Conservation (phyloP, 1,140 invertebrate species). For the Pinna nobilis region DNA sequence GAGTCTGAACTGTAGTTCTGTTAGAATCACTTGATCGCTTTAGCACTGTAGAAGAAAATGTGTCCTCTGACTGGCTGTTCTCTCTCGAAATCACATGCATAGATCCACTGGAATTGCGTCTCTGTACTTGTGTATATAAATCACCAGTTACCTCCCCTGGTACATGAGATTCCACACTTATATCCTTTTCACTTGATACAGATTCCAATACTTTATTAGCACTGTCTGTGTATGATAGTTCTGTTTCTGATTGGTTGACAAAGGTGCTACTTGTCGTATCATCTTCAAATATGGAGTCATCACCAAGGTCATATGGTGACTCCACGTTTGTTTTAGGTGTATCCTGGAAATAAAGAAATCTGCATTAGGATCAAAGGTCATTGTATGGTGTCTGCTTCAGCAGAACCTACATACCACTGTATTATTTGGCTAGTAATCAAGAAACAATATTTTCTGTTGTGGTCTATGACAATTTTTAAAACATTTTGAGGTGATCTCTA, state of each 20-base stretch:
- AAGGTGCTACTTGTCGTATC: not conserved
- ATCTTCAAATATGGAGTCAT: not conserved
- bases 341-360: too few relatives aligned
- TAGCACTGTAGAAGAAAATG: constrained; percentile 12
- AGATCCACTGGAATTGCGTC: constrained; percentile 21
- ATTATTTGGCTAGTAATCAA: too few relatives aligned
- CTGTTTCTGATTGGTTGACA: too few relatives aligned
- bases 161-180: constrained; percentile 9
- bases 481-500: too few relatives aligned
- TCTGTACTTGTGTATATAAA: constrained; percentile 40
- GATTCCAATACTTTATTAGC: too few relatives aligned
- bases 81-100: too few relatives aligned
- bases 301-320: too few relatives aligned
- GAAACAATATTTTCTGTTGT: too few relatives aligned
- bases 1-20: not conserved
- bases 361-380: constrained; percentile 5
- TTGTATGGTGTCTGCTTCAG: not conserved
- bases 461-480: too few relatives aligned
- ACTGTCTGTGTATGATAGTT: too few relatives aligned
- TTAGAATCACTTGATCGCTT: not conserved
- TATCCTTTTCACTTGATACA: too few relatives aligned
- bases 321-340: too few relatives aligned
- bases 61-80: constrained; percentile 1
- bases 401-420: not conserved
- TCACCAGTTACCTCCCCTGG: constrained; percentile 39